Evolutionary conservation across 1,140 invertebrate species (phyloP), one percentile per base, ranked within the genome.

Genomic region (Drosophila funebris): DNA sequence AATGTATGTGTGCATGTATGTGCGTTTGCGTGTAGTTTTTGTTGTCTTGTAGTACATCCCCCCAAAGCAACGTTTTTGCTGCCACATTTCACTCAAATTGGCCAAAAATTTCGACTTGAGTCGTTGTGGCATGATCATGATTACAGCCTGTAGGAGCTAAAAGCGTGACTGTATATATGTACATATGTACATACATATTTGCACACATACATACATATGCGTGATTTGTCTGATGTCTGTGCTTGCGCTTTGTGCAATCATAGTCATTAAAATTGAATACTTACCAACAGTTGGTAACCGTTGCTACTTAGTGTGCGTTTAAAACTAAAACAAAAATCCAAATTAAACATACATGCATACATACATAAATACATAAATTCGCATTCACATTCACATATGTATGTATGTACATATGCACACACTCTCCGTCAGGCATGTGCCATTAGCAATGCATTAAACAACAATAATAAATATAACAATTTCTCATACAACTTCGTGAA

Each of bases 231-330:
- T n/a, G n/a, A 37, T 73, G 43, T 61, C 33, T 54, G 57, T 46
- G 60, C 48, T 68, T 62, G 60, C 63, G 64, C 46, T 83, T 81
- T 85, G 81, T 85, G 81, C 81, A 85, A 85, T 85, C 66, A 80
- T 62, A 87, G 82, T 85, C 81, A 85, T 85, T 85, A 85, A 48
- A 85, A 87, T 78, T 87, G 74, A 87, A 87, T 71, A 78, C 61
- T 71, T 63, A 78, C 56, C 54, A 63, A 66, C 36, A 66, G 46
- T 70, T 41, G 76, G 76, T 78, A 76, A 72, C 69, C 5, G 22
- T 7, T 16, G 20, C 67, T 70, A 57, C 69, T 71, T 66, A 67
- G 27, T 66, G 39, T 58, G 61, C 44, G 56, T 43, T 73, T 68
- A 31, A 73, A 61, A 61, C 39, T 68, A 63, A 77, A 77, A 75